Evolutionary conservation across 2,888 invertebrate genomes (phyloP).

Genomic region (Dascillus cervinus): DNA sequence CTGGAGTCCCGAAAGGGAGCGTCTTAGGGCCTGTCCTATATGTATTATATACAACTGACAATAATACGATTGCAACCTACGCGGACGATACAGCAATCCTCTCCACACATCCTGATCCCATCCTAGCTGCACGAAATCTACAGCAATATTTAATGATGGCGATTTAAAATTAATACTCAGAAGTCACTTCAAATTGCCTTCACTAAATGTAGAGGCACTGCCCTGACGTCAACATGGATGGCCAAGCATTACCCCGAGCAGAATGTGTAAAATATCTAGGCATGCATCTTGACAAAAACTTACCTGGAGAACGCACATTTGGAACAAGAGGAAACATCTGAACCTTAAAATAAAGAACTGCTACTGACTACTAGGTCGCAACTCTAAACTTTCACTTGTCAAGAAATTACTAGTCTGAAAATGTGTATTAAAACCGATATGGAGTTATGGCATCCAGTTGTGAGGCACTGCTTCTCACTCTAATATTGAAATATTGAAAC

Average conservation of each 20-base stretch:
- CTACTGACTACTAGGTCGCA: slow-evolving; percentile 12
- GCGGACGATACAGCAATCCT: slow-evolving; percentile 16
- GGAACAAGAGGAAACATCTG: slow-evolving; percentile 10
- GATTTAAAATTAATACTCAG: slow-evolving; percentile 8
- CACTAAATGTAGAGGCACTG: slow-evolving; percentile 4
- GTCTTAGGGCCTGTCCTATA: too few species aligned
- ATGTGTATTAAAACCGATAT: slow-evolving; percentile 11
- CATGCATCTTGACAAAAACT: slow-evolving; percentile 9
- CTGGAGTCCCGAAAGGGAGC: too few species aligned
- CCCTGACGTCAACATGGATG: slow-evolving; percentile 4
- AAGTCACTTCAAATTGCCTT: slow-evolving; percentile 4
- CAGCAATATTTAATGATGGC: slow-evolving; percentile 16
- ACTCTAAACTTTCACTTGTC: slow-evolving; percentile 10
- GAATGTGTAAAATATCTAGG: slow-evolving; percentile 12
- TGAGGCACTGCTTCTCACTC: slow-evolving; percentile 11
- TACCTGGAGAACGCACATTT: slow-evolving; percentile 13
- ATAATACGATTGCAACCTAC: slow-evolving; percentile 13
- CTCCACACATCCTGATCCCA: slow-evolving; percentile 12
- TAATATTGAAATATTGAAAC: slow-evolving; percentile 12
- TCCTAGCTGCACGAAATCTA: slow-evolving; percentile 13
- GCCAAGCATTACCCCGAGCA: slow-evolving; percentile 1
- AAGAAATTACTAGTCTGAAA: slow-evolving; percentile 13
- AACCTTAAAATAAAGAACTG: slow-evolving; percentile 8
- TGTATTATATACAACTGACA: slow-evolving; percentile 7
- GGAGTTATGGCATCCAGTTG: too few species aligned